Evolutionary conservation across 1,140 invertebrate genomes (phyloP).

Genomic region (Trichonephila clavipes): DNA sequence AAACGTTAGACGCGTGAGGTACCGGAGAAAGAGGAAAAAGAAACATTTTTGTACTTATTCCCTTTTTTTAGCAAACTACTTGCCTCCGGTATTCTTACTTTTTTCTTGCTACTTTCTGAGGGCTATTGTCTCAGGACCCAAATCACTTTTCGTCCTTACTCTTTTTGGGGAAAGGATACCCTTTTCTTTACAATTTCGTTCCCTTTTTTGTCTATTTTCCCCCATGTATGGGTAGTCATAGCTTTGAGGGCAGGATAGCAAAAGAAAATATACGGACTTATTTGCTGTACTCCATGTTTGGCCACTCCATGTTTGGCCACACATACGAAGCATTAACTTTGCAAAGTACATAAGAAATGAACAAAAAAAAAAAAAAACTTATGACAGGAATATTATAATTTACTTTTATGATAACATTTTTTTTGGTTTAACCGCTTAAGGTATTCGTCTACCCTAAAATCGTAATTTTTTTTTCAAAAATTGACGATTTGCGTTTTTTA

Average conservation of each 20-base stretch:
- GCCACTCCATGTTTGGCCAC: too few species aligned
- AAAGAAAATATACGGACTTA: background rate
- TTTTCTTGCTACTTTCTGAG: slow-evolving; percentile 26
- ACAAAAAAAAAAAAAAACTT: too few species aligned
- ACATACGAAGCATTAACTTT: background rate
- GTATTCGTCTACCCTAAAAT: too few species aligned
- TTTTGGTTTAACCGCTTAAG: too few species aligned
- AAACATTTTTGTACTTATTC: slow-evolving; percentile 29
- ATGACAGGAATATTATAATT: too few species aligned
- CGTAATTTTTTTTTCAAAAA: too few species aligned
- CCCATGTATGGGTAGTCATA: background rate
- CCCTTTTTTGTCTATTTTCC: background rate
- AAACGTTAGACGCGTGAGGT: slow-evolving; percentile 17
- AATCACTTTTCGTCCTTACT: slow-evolving; percentile 58
- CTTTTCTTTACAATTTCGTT: background rate
- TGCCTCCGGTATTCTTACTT: background rate
- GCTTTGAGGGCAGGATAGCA: background rate
- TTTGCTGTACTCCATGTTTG: slow-evolving; percentile 10
- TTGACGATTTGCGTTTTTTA: too few species aligned
- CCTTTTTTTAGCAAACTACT: slow-evolving; percentile 17
- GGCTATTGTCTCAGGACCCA: slow-evolving; percentile 60
- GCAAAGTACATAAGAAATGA: too few species aligned
- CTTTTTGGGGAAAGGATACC: background rate
- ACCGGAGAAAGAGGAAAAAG: slow-evolving; percentile 28
- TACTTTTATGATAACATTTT: too few species aligned